Evolutionary conservation across 1,140 invertebrate genomes (phyloP).

Genomic region (Gryllus bimaculatus): DNA sequence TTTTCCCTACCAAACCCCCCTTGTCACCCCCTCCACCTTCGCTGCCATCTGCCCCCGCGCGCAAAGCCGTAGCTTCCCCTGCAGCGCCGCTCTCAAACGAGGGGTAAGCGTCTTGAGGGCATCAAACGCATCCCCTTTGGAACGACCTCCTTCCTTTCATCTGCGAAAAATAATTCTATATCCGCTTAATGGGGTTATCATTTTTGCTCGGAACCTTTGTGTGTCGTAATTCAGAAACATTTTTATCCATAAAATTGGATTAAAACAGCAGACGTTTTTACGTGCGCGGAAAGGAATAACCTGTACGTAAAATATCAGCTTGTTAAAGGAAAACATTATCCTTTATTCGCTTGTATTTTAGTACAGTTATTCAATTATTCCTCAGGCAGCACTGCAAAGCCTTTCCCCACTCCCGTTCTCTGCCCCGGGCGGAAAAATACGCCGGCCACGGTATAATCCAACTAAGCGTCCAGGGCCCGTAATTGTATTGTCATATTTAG

Average conservation of each 20-base stretch:
- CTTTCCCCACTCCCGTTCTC: neutral
- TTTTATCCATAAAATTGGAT: neutral
- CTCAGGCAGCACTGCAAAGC: neutral
- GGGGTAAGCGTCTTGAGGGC: neutral
- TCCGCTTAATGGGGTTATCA: neutral
- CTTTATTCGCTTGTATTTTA: neutral
- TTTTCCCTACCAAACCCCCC: neutral
- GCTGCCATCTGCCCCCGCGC: too few species aligned
- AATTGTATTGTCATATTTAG: slow-evolving; percentile 2
- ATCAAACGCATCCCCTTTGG: neutral
- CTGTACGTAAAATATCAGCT: neutral
- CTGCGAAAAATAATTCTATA: neutral
- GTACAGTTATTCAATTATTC: slow-evolving; percentile 1
- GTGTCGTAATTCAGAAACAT: neutral
- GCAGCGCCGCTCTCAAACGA: neutral
- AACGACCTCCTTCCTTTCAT: neutral
- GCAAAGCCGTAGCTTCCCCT: neutral
- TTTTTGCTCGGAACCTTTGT: neutral
- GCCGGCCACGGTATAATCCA: neutral
- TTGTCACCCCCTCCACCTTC: neutral
- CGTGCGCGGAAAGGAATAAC: neutral
- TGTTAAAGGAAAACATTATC: neutral
- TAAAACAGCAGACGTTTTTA: slow-evolving; percentile 1
- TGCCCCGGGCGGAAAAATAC: neutral
- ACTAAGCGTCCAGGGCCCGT: neutral